Evolutionary conservation across 2,888 invertebrate species (phyloP).

Genomic region (Cryptocephalus primarius): DNA sequence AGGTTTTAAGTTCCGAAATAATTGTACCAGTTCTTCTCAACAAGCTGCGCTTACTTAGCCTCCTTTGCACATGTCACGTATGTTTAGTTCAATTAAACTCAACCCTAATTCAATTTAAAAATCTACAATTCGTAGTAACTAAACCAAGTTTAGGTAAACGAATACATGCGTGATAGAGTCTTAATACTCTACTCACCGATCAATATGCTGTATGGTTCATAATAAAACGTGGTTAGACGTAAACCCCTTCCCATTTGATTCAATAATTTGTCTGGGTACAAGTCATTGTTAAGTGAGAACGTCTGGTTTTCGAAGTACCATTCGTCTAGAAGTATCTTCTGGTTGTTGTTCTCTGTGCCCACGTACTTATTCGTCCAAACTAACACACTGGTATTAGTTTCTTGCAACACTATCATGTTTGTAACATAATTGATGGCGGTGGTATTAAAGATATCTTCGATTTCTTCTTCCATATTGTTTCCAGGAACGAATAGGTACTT

Average conservation of each 20-base stretch:
- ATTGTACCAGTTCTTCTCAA: too few species aligned
- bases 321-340: slow-evolving; percentile 14
- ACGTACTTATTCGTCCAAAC: slow-evolving; percentile 20
- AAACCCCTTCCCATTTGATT: slow-evolving; percentile 35
- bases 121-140: too few species aligned
- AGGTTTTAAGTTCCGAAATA: too few species aligned
- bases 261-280: slow-evolving; percentile 25
- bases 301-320: slow-evolving; percentile 19
- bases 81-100: too few species aligned
- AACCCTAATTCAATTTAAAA: too few species aligned
- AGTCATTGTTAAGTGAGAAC: slow-evolving; percentile 12
- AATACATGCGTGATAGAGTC: too few species aligned
- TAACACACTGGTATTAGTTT: slow-evolving; percentile 35
- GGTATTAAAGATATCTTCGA: slow-evolving; percentile 11
- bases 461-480: slow-evolving; percentile 6
- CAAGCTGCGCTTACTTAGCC: too few species aligned
- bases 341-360: slow-evolving; percentile 11
- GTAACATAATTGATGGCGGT: slow-evolving; percentile 15
- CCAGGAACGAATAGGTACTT: slow-evolving; percentile 16
- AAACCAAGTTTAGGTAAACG: too few species aligned
- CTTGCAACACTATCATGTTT: slow-evolving; percentile 25
- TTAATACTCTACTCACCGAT: slow-evolving; percentile 4
- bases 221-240: slow-evolving; percentile 39
- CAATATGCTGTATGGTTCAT: slow-evolving; percentile 22
- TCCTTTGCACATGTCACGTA: too few species aligned